Base-by-base conservation (phyloP, 1,140 invertebrate species). In the Aphis gossypii region DNA sequence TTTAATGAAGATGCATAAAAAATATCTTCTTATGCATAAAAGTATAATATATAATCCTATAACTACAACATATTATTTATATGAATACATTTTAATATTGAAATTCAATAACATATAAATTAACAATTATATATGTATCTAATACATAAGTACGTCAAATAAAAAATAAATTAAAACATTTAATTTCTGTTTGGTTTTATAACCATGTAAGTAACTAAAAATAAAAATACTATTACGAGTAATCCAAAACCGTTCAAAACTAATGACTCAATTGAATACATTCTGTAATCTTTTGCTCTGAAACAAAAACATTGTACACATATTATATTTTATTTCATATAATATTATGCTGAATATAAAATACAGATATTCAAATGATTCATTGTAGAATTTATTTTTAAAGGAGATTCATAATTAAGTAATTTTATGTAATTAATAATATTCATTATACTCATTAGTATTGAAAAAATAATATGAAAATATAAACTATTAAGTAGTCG, bases 221-320 rank as follows among this genome's bases (percentile, higher is more conserved):
- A 51, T 54, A 83, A 41, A 44, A 93, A 93, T 7, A 93, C 1
- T 41, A 93, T 38, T 21, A 86, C 48, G 4, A 84, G 41, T 35
- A 93, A 44, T 86, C 92, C 92, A 56, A 93, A 93, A 25, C 76
- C 35, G 48, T 93, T 93, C 30, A 93, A 56, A 41, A 56, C 6
- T 51, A 93, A 93, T 25, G 68, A 82, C 14, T 93, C 48, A 14
- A 11, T 46, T 54, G 76, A 86, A 84, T 93, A 93, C 20, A 20
- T 38, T 48, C 4, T 35, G n/a, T 92, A 51, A 23, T 92, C 35
- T n/a, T 48, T 51, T 38, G 18, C 84, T 35, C 92, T 93, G 48
- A 83, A 84, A 54, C 82, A 76, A 54, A 38, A 86, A 30, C 30
- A 46, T 46, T n/a, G 30, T 41, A 38, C 21, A 84, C 83, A 38